These are phyloP conservation scores for Morelia viridis DNA, from an alignment of 2,797 vertebrate species.

Conservation along the genomic window DNA sequence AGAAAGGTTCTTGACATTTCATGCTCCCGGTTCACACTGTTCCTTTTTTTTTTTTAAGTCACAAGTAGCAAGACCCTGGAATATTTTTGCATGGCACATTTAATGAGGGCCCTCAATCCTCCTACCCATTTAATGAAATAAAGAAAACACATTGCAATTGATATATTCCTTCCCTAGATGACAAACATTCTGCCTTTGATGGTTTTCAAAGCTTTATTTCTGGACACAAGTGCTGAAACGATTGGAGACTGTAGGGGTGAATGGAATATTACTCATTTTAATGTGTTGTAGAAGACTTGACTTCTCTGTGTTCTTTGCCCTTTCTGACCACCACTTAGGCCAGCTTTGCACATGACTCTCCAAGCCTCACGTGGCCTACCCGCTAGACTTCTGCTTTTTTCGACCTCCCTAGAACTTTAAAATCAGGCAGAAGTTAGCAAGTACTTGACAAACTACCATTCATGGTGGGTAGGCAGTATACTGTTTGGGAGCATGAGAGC, in stretches of 20 bases:
- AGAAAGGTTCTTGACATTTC: neutral
- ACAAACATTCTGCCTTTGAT: neutral
- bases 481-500: neutral
- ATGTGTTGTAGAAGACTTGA: neutral
- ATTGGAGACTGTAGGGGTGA: neutral
- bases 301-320: neutral
- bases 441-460: neutral
- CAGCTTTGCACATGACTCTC: neutral
- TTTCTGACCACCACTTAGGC: neutral
- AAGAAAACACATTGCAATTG: neutral
- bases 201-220: neutral
- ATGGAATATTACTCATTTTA: too few relatives aligned
- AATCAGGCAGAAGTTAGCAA: neutral
- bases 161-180: neutral
- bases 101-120: neutral
- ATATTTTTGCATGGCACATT: neutral
- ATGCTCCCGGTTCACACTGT: too few relatives aligned
- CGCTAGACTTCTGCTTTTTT: neutral
- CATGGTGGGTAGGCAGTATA: neutral
- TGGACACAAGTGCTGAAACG: too few relatives aligned
- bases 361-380: neutral
- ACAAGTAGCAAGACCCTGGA: neutral
- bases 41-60: neutral
- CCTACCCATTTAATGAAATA: neutral
- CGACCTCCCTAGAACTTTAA: neutral